Evolutionary conservation across 1,140 invertebrate genomes (phyloP).

Genomic region (Lethocerus indicus): DNA sequence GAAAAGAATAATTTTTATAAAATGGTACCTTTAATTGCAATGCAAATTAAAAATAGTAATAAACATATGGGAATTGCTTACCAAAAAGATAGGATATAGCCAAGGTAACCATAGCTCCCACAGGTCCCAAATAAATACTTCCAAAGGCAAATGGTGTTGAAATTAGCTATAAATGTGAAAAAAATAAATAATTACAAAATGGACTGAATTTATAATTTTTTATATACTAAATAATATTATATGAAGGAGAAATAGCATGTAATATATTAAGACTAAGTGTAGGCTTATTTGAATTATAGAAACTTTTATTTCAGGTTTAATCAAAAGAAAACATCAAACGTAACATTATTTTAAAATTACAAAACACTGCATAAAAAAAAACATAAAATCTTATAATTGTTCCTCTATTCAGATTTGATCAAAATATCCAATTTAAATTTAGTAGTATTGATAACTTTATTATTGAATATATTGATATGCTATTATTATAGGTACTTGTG

Average conservation of each 20-base stretch:
- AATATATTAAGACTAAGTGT: background rate
- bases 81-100: constrained; percentile 73
- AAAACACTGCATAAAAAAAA: too few relatives aligned
- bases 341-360: background rate
- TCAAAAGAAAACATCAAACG: background rate
- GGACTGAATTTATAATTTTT: background rate
- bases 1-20: background rate
- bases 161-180: constrained; percentile 40
- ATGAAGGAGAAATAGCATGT: background rate
- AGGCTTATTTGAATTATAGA: background rate
- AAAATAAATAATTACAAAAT: background rate
- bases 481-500: too few relatives aligned
- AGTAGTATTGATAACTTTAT: too few relatives aligned
- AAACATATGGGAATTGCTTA: too few relatives aligned
- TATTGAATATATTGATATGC: too few relatives aligned
- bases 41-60: too few relatives aligned
- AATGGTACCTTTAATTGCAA: too few relatives aligned
- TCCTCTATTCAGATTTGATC: too few relatives aligned
- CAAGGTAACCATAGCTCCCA: constrained; percentile 70
- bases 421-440: too few relatives aligned
- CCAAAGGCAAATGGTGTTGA: constrained; percentile 79
- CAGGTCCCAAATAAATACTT: constrained; percentile 64
- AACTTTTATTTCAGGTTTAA: too few relatives aligned
- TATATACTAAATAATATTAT: background rate
- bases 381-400: background rate